phyloP scores from a whole-genome alignment of 2,797 vertebrate species.

The Phylloscopus collybita region DNA sequence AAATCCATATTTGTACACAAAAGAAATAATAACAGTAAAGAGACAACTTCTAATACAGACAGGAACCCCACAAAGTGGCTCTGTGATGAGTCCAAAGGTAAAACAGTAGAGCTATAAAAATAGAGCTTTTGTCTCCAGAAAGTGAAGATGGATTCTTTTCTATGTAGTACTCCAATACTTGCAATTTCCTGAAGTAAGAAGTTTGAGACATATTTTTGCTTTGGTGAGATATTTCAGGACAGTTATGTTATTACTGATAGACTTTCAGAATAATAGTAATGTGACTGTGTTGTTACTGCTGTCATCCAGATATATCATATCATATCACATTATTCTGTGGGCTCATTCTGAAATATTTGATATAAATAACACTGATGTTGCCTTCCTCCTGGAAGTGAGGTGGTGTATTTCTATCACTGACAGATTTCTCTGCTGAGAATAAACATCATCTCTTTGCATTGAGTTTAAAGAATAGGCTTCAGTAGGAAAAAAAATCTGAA shows the following conservation, averaged over 20 bases:
- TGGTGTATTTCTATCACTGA: background rate
- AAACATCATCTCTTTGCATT: conserved; percentile 2
- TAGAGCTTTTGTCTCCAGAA: background rate
- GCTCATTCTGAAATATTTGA: conserved; percentile 21
- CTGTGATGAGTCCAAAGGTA: background rate
- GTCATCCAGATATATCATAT: conserved; percentile 5
- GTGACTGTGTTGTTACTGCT: background rate
- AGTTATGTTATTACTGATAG: conserved; percentile 1
- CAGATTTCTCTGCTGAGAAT: background rate
- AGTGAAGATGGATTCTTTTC: background rate
- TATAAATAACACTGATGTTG: conserved; percentile 22
- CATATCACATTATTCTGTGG: background rate
- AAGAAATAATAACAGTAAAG: background rate
- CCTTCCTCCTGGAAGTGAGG: conserved; percentile 19
- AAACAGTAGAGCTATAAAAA: background rate
- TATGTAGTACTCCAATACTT: background rate
- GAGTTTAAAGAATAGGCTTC: conserved; percentile 28
- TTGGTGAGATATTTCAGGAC: conserved; percentile 24
- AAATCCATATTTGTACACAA: background rate
- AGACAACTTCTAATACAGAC: background rate
- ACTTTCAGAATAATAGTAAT: conserved; percentile 13
- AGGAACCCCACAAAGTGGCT: background rate
- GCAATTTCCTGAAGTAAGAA: background rate
- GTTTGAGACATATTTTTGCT: conserved; percentile 22
- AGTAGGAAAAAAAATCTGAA: background rate